Evolutionary conservation across 2,888 invertebrate genomes (phyloP).

Genomic region (Dorcus hopei): DNA sequence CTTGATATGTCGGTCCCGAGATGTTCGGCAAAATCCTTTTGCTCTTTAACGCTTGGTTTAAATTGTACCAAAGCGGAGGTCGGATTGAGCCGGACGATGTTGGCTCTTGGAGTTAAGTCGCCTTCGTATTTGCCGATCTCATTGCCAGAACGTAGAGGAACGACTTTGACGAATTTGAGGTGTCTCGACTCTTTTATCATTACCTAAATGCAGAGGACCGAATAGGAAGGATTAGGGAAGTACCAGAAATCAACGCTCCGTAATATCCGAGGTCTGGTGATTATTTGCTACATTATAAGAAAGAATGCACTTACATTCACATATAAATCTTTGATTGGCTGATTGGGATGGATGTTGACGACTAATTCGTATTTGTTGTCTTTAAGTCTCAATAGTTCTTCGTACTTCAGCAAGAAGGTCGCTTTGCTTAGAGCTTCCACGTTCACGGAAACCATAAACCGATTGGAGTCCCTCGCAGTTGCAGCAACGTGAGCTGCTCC

Average conservation of each 20-base stretch:
- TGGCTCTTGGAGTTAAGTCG: slow-evolving; percentile 45
- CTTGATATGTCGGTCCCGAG: slow-evolving; percentile 42
- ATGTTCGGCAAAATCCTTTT: slow-evolving; percentile 53
- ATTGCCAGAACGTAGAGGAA: slow-evolving; percentile 62
- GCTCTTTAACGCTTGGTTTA: slow-evolving; percentile 57
- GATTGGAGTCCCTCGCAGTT: slow-evolving; percentile 67
- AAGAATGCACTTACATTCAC: slow-evolving; percentile 53
- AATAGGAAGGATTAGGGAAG: no score
- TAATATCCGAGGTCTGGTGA: no score
- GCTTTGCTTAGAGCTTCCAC: slow-evolving; percentile 63
- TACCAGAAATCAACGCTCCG: no score
- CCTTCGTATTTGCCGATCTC: slow-evolving; percentile 58
- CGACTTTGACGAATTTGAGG: slow-evolving; percentile 59
- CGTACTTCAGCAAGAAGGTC: slow-evolving; percentile 69
- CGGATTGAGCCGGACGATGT: slow-evolving; percentile 31
- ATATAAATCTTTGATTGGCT: slow-evolving; percentile 60
- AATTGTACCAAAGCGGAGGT: slow-evolving; percentile 52
- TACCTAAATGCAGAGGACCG: not conserved
- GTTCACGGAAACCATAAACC: slow-evolving; percentile 67
- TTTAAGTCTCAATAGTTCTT: slow-evolving; percentile 64
- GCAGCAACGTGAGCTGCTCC: slow-evolving; percentile 61
- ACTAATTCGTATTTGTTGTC: slow-evolving; percentile 66
- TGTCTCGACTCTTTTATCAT: slow-evolving; percentile 56
- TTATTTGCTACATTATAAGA: no score
- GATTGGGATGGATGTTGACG: slow-evolving; percentile 67